Conservation (phyloP, 2,113 vertebrate species). For the Eclectus roratus region DNA sequence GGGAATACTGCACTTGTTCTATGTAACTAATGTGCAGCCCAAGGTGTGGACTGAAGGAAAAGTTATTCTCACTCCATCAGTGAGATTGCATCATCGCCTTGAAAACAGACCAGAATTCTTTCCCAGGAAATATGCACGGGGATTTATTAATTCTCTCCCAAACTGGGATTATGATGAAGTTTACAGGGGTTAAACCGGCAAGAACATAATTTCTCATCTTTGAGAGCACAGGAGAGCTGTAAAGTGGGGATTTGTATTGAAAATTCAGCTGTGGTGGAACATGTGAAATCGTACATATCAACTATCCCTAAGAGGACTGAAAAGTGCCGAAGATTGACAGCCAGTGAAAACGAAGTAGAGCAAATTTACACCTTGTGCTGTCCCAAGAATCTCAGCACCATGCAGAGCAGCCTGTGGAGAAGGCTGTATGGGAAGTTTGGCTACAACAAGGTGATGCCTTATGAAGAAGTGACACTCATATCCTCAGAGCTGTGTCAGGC, state of each 20-base stretch:
- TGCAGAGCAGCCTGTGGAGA: background rate
- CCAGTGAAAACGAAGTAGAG: background rate
- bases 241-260: conserved; percentile 29
- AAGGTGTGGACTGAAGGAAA: background rate
- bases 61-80: conserved; percentile 10
- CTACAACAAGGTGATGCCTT: background rate
- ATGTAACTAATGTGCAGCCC: background rate
- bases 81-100: conserved; percentile 31
- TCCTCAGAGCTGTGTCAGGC: background rate
- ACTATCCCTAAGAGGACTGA: background rate
- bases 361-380: background rate
- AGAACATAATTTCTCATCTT: conserved; percentile 21
- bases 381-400: background rate
- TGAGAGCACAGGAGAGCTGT: conserved; percentile 5
- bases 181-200: conserved; percentile 20
- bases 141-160: conserved; percentile 40
- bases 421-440: background rate
- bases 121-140: conserved; percentile 11
- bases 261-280: conserved; percentile 40
- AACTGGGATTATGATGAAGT: conserved; percentile 4
- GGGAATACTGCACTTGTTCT: conserved; percentile 13
- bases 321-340: background rate
- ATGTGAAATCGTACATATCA: background rate
- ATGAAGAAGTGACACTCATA: background rate
- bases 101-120: conserved; percentile 38